Percentiles rank a stretch among this genome's conserved stretches.
phyloP scores from a whole-genome alignment of 2,888 invertebrate species.

The Cynaeus angustus region DNA sequence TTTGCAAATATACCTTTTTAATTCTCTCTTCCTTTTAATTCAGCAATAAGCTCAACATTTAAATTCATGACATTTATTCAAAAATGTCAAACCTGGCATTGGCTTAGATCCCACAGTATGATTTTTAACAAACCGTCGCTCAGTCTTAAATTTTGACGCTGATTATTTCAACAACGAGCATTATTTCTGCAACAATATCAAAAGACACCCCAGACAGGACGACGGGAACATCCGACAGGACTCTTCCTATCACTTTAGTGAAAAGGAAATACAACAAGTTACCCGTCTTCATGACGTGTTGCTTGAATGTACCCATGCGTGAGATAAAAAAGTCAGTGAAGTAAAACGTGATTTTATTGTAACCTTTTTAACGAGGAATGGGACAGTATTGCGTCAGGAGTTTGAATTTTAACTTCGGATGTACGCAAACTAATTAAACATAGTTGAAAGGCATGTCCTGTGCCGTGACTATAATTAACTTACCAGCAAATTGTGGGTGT shows the following conservation, averaged over 20 bases:
- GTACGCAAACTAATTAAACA: conserved; percentile 20
- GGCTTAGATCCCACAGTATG: too few species aligned
- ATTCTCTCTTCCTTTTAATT: too few species aligned
- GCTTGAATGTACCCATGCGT: neutral
- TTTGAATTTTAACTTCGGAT: neutral
- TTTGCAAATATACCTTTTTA: conserved; percentile 5
- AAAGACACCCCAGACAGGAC: conserved; percentile 33
- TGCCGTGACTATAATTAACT: conserved; percentile 20
- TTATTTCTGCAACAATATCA: conserved; percentile 26
- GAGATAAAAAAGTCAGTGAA: neutral
- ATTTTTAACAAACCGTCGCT: too few species aligned
- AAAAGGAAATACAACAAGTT: conserved; percentile 12
- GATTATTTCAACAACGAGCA: conserved; percentile 7
- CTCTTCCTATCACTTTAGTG: conserved; percentile 50
- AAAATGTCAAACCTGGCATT: too few species aligned
- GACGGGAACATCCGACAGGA: conserved; percentile 53
- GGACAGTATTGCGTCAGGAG: neutral
- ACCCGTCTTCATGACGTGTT: neutral
- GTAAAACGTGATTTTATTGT: neutral
- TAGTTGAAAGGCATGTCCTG: conserved; percentile 10
- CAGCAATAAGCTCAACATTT: too few species aligned
- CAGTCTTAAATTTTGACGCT: neutral
- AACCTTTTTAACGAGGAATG: neutral
- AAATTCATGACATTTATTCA: too few species aligned
- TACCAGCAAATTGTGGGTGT: conserved; percentile 20